Evolutionary conservation across 1,140 invertebrate genomes (phyloP), one percentile per base, ranked within the genome.

Genomic region (Oscheius sp.): DNA sequence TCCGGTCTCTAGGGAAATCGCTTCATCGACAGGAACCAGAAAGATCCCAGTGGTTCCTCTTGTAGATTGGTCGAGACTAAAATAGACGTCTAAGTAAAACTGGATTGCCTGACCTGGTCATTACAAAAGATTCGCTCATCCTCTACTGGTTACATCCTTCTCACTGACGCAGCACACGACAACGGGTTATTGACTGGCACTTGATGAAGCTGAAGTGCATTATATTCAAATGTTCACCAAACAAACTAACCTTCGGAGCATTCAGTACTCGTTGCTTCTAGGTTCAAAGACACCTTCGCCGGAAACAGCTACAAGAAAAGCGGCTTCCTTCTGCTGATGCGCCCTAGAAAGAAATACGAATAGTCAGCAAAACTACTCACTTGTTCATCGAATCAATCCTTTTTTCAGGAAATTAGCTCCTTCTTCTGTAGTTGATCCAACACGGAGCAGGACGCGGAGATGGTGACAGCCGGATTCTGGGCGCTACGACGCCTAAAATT

Each of bases 261-360:
- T 88, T 89, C 15, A 98, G 93, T 45, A 99, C 88, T 88, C 99
- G 96, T 1, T 93, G 91, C 38, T 99, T 87, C 72, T 93, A 0
- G 95, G 94, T 85, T 97, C 94, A 87, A 98, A 97, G 35, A 98
- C 84, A 0, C 95, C 95, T 75, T 84, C 81, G 61, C 79, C 77
- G 31, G 69, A 78, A 1, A 85, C 45, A 23, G 77, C 74, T 63
- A 79, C 73, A 34, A 80, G 49, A 2, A 83, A 67, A 15, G 26
- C 62, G 15, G 73, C 31, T 1, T 68, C 68, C 26, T 70, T 36
- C 35, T 23, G 61, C 36, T n/a, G 79, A 77, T 13, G 52, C 45
- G 36, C 35, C 61, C 15, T 23, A 45, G 18, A 15, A 23, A 45
- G 42, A 45, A 45, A 0, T n/a, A n/a, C n/a, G n/a, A n/a, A n/a